Conservation (phyloP, 2,888 invertebrate species). For the Seira musarum region DNA sequence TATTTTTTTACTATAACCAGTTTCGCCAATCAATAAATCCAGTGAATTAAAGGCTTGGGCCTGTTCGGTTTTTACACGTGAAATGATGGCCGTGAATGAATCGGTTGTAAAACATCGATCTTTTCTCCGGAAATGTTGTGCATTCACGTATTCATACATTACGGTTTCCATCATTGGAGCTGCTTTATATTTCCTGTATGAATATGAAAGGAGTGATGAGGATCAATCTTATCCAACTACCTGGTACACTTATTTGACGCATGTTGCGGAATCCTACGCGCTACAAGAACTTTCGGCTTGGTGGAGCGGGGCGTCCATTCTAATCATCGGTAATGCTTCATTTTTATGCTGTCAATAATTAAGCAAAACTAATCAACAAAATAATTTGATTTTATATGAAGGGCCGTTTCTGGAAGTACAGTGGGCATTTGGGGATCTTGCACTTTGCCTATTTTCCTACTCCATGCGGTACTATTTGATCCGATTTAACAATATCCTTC, state of each 20-base stretch:
- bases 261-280: too few relatives aligned
- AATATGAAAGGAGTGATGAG: slow-evolving; percentile 13
- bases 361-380: too few relatives aligned
- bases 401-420: slow-evolving; percentile 14
- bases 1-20: too few relatives aligned
- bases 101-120: neutral
- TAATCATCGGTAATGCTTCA: slow-evolving; percentile 8
- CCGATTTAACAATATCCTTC: slow-evolving; percentile 1
- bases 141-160: neutral
- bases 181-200: slow-evolving; percentile 5
- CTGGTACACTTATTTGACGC: neutral
- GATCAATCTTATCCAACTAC: neutral
- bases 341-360: too few relatives aligned
- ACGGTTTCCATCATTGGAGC: neutral
- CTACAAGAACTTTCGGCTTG: neutral
- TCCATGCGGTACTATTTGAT: slow-evolving; percentile 2
- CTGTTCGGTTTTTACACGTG: neutral
- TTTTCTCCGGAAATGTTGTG: neutral
- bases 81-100: neutral
- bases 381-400: neutral
- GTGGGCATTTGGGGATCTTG: neutral
- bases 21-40: too few relatives aligned
- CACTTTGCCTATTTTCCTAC: neutral
- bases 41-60: too few relatives aligned
- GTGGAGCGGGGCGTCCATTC: neutral